Conservation (phyloP, 2,888 invertebrate genomes). For the Oscheius sp. region DNA sequence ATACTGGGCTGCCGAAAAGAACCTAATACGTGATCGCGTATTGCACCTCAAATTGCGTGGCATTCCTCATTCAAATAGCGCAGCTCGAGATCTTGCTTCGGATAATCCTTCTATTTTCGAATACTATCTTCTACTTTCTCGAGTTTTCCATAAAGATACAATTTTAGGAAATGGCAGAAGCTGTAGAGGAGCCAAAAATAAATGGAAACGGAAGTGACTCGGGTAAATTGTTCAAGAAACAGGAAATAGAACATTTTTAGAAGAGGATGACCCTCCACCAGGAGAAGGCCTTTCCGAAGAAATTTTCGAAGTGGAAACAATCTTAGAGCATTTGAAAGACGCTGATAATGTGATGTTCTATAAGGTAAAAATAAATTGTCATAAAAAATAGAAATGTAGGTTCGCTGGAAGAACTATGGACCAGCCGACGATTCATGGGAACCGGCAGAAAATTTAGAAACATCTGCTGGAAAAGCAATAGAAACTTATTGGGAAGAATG, state of each 20-base stretch:
- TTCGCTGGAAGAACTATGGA: slow-evolving; percentile 58
- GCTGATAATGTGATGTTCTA: slow-evolving; percentile 9
- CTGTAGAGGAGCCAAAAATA: background rate
- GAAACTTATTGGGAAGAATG: slow-evolving; percentile 12
- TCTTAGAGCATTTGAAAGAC: slow-evolving; percentile 35
- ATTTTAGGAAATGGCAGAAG: background rate
- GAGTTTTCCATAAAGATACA: background rate
- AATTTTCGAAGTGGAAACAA: slow-evolving; percentile 44
- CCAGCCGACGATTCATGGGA: slow-evolving; percentile 59
- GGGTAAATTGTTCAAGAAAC: background rate
- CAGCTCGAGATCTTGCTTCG: background rate
- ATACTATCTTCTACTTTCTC: background rate
- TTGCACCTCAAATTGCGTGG: slow-evolving; percentile 1
- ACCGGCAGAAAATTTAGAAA: slow-evolving; percentile 53
- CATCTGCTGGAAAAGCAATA: slow-evolving; percentile 16
- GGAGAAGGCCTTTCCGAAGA: slow-evolving; percentile 50
- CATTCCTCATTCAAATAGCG: background rate
- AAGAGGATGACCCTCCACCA: slow-evolving; percentile 33
- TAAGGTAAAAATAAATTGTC: background rate
- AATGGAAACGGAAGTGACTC: background rate
- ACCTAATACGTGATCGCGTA: slow-evolving; percentile 9
- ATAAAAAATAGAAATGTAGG: slow-evolving; percentile 30
- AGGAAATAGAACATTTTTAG: background rate
- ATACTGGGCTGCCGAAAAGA: slow-evolving; percentile 11
- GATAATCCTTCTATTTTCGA: background rate